Conservation (phyloP, 2,888 invertebrate genomes). For the Trissonchulus latispiculum region DNA sequence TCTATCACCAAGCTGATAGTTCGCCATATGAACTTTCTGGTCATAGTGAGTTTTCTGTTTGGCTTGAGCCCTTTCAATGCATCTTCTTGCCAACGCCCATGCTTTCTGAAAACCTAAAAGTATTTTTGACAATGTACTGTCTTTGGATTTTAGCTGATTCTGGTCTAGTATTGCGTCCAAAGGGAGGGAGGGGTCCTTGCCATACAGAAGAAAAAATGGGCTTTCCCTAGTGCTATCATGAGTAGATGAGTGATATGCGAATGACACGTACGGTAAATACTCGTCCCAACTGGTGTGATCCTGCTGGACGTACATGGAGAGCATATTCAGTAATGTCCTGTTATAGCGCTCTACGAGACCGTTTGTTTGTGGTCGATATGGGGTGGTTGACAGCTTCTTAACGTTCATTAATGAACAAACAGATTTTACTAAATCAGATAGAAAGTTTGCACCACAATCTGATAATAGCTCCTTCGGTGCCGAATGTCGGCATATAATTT, state of each 20-base stretch:
- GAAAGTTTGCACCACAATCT: conserved; percentile 33
- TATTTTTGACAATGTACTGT: background rate
- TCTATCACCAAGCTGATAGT: background rate
- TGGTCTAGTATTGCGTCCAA: background rate
- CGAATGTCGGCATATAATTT: conserved; percentile 30
- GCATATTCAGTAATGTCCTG: conserved; percentile 28
- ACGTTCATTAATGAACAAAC: conserved; percentile 27
- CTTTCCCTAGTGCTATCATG: background rate
- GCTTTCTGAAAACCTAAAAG: background rate
- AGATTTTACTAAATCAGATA: conserved; percentile 24
- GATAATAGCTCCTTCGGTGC: conserved; percentile 29
- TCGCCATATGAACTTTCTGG: background rate
- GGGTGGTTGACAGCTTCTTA: conserved; percentile 24
- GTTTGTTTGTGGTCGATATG: conserved; percentile 30
- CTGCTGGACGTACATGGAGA: conserved; percentile 30
- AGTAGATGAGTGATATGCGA: conserved; percentile 29
- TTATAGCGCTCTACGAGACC: conserved; percentile 34
- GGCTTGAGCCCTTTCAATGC: background rate
- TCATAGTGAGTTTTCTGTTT: background rate
- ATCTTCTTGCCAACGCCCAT: background rate
- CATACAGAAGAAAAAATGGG: background rate
- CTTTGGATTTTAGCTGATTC: background rate
- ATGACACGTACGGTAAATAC: conserved; percentile 28
- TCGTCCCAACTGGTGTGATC: conserved; percentile 34
- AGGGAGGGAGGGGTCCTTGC: background rate